Evolutionary conservation across 2,113 vertebrate genomes (phyloP).

Genomic region (Myotis davidii): DNA sequence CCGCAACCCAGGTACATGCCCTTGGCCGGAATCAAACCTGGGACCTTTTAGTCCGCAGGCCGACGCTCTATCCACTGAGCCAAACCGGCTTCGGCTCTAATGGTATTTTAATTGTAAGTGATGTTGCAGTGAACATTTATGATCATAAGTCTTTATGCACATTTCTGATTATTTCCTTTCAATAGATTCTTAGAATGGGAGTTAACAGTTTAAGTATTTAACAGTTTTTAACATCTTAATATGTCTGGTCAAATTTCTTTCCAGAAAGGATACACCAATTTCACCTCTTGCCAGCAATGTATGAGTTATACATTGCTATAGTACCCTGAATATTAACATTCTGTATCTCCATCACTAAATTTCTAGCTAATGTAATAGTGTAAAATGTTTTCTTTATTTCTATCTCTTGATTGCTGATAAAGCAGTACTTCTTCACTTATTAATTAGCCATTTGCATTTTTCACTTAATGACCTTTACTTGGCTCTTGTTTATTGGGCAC

Average conservation of each 20-base stretch:
- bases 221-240: background rate
- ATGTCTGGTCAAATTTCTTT: background rate
- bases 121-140: background rate
- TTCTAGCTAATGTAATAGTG: background rate
- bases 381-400: background rate
- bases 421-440: background rate
- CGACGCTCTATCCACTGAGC: too few species aligned
- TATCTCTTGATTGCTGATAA: background rate
- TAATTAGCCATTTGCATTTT: constrained; percentile 37
- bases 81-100: too few species aligned
- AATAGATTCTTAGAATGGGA: background rate
- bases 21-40: too few species aligned
- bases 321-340: background rate
- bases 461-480: constrained; percentile 4
- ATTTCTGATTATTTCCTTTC: background rate
- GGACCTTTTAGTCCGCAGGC: too few species aligned
- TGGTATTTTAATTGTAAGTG: background rate
- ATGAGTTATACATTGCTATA: background rate
- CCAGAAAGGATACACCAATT: background rate
- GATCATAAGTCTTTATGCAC: background rate
- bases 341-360: background rate
- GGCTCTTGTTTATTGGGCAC: background rate
- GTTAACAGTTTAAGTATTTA: background rate
- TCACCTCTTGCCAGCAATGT: background rate
- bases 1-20: too few species aligned